A percentile compares a stretch with the other conserved stretches of the same genome.
Evolutionary conservation across 2,113 vertebrate genomes (phyloP).

Genomic region (Anolis sagrei): DNA sequence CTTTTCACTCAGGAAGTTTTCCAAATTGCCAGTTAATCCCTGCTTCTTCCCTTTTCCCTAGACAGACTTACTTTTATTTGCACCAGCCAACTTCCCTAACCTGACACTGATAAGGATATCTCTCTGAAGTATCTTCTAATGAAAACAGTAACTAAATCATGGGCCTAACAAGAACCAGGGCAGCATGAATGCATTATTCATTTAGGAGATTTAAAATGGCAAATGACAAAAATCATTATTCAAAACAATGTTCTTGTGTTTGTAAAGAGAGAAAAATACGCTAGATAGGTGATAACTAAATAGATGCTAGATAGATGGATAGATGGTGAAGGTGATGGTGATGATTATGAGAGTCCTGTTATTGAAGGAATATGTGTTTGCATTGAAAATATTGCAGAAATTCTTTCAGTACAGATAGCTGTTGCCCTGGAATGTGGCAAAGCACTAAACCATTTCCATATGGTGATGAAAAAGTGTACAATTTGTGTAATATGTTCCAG

Average conservation of each 20-base stretch:
- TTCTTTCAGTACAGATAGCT: slow-evolving; percentile 41
- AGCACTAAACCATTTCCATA: slow-evolving; percentile 56
- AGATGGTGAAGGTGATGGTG: no score
- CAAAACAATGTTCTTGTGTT: slow-evolving; percentile 46
- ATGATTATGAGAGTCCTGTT: no score
- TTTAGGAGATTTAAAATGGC: background rate
- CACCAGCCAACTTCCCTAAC: no score
- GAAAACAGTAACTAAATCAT: background rate
- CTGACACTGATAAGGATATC: background rate
- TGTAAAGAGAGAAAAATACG: no score
- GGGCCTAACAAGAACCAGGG: background rate
- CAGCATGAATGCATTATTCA: background rate
- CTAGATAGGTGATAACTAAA: no score
- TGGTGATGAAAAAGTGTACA: slow-evolving; percentile 51
- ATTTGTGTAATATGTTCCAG: slow-evolving; percentile 64
- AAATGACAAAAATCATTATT: slow-evolving; percentile 46
- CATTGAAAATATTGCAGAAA: slow-evolving; percentile 45
- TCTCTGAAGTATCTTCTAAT: background rate
- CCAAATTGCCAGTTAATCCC: background rate
- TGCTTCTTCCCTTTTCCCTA: background rate
- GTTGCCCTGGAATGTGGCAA: slow-evolving; percentile 49
- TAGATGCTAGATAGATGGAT: no score
- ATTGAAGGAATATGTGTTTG: slow-evolving; percentile 58
- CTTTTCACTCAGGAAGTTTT: background rate
- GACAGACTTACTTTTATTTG: background rate